Conservation (phyloP, 1,140 invertebrate genomes). For the Apis florea region DNA sequence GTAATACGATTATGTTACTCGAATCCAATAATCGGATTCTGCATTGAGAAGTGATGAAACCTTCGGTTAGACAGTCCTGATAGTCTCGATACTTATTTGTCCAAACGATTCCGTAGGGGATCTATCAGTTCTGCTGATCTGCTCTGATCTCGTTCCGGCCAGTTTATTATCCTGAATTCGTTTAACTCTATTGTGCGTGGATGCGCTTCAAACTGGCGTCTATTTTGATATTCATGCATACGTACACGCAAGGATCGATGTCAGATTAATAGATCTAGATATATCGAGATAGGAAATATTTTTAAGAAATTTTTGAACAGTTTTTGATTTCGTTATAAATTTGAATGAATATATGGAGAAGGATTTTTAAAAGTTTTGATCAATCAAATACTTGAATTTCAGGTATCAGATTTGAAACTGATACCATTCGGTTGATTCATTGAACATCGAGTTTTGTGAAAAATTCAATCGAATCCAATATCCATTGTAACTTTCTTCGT, state of each 20-base stretch:
- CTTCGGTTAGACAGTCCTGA: slow-evolving; percentile 15
- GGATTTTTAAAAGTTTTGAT: not conserved
- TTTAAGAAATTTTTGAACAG: not conserved
- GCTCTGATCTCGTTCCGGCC: not conserved
- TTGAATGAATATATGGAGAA: no score
- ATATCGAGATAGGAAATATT: not conserved
- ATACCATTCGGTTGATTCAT: no score
- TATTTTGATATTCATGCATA: not conserved
- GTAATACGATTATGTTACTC: slow-evolving; percentile 21
- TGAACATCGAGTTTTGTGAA: not conserved
- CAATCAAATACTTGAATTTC: not conserved
- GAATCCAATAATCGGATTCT: slow-evolving; percentile 25
- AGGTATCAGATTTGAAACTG: not conserved
- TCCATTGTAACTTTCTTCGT: not conserved
- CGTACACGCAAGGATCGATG: not conserved
- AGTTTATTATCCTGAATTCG: slow-evolving; percentile 11
- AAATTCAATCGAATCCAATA: not conserved
- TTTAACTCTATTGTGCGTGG: not conserved
- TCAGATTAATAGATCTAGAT: not conserved
- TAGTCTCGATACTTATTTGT: slow-evolving; percentile 34
- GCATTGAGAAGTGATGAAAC: slow-evolving; percentile 8
- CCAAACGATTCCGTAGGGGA: slow-evolving; percentile 4
- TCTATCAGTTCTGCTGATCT: not conserved
- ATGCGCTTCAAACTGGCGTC: not conserved
- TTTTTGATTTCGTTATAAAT: no score